A percentile compares a stretch with the other conserved stretches of the same genome.
Evolutionary conservation across 2,113 vertebrate genomes (phyloP).

Genomic region (Ornithorhynchus anatinus): DNA sequence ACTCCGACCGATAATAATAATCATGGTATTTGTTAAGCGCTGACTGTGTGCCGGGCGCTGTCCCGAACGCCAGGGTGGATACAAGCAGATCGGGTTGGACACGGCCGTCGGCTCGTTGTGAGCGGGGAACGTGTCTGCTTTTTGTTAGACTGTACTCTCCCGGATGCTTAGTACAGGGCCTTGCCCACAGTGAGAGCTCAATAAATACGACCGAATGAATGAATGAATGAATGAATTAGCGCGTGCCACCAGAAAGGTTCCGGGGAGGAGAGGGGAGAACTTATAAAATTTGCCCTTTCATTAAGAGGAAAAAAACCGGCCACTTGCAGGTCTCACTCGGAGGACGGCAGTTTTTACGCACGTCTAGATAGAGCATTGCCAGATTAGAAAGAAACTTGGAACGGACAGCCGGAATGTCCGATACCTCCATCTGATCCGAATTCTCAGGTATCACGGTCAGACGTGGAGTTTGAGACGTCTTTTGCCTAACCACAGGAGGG

Average conservation of each 20-base stretch:
- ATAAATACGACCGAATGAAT: conserved; percentile 1
- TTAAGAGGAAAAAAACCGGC: neutral
- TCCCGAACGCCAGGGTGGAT: no score
- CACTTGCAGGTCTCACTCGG: conserved; percentile 11
- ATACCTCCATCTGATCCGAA: no score
- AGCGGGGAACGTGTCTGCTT: no score
- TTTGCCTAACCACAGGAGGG: conserved; percentile 44
- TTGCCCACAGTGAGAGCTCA: neutral
- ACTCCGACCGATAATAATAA: no score
- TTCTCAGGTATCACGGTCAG: no score
- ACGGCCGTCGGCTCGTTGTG: no score
- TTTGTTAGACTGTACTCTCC: no score
- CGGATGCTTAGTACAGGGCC: neutral
- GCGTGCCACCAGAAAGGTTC: conserved; percentile 1
- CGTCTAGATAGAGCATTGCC: neutral
- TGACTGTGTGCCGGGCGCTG: no score
- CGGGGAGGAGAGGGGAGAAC: neutral
- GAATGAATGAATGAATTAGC: neutral
- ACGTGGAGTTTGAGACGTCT: conserved; percentile 45
- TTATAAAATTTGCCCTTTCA: neutral
- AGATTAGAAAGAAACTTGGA: conserved; percentile 13
- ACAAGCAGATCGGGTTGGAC: no score
- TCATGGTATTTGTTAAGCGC: no score
- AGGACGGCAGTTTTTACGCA: neutral
- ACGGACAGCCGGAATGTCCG: conserved; percentile 14